Conservation (phyloP, 2,797 vertebrate species). For the Macroramphosus scolopax region DNA sequence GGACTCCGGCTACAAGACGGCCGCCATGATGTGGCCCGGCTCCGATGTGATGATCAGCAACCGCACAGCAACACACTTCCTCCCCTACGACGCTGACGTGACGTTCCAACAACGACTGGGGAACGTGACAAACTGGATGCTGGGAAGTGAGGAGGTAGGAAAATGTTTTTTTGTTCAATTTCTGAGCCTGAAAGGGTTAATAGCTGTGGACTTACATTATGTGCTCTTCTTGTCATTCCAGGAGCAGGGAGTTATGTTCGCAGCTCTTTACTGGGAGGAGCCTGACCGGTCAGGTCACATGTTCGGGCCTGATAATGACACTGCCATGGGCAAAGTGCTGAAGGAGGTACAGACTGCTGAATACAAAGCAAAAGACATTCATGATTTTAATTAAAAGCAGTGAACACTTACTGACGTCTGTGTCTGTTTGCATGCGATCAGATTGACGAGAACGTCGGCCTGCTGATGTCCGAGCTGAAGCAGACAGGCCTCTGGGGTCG, state of each 20-base stretch:
- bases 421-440: constrained; percentile 13
- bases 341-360: constrained; percentile 60
- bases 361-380: too few species aligned
- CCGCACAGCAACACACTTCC: constrained; percentile 75
- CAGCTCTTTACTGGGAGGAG: constrained; percentile 92
- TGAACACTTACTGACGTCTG: too few species aligned
- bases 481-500: constrained; percentile 82
- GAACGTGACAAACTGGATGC: constrained; percentile 81
- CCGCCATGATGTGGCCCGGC: constrained; percentile 94
- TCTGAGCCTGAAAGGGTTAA: neutral
- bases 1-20: constrained; percentile 82
- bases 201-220: neutral
- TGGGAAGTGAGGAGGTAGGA: constrained; percentile 72
- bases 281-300: constrained; percentile 87
- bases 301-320: constrained; percentile 84
- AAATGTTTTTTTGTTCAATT: too few species aligned
- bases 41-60: constrained; percentile 81
- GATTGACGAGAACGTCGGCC: constrained; percentile 85
- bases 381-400: too few species aligned
- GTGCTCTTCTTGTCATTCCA: neutral
- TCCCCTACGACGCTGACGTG: constrained; percentile 77
- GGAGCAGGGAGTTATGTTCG: constrained; percentile 76
- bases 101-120: constrained; percentile 79
- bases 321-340: constrained; percentile 80
- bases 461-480: constrained; percentile 81